Percentiles rank a stretch among this genome's conserved stretches.
Conservation (phyloP, 2,888 invertebrate species). For the Girardia tigrina region DNA sequence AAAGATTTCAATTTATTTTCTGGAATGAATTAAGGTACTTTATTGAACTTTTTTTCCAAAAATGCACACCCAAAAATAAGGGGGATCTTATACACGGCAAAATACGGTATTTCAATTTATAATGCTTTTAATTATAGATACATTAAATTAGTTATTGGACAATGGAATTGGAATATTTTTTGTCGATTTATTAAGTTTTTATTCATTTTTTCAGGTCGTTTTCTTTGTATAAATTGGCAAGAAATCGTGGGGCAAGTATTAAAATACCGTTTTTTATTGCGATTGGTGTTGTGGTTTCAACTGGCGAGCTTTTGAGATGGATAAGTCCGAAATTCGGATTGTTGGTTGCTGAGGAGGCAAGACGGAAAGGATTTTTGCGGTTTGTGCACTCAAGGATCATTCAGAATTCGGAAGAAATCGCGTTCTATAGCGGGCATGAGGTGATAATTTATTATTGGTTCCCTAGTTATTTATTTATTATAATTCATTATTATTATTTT, state of each 20-base stretch:
- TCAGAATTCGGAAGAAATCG: constrained; percentile 91
- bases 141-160: too few species aligned
- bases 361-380: constrained; percentile 73
- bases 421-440: constrained; percentile 90
- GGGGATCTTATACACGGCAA: too few species aligned
- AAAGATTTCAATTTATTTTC: too few species aligned
- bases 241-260: constrained; percentile 69
- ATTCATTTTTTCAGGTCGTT: constrained; percentile 55
- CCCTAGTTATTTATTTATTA: neutral
- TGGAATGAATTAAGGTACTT: too few species aligned
- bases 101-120: too few species aligned
- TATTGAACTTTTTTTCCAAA: too few species aligned
- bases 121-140: too few species aligned
- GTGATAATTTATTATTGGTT: constrained; percentile 49
- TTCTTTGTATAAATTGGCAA: constrained; percentile 71
- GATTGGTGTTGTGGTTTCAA: constrained; percentile 65
- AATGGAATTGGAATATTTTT: too few species aligned
- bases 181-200: too few species aligned
- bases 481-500: neutral
- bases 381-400: constrained; percentile 86
- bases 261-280: constrained; percentile 65
- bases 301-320: constrained; percentile 67
- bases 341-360: constrained; percentile 84
- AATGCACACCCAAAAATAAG: too few species aligned
- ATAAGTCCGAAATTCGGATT: constrained; percentile 83